These are phyloP conservation scores for Patella caerulea DNA, from an alignment of 2,888 invertebrate genomes.

Conservation along the genomic window DNA sequence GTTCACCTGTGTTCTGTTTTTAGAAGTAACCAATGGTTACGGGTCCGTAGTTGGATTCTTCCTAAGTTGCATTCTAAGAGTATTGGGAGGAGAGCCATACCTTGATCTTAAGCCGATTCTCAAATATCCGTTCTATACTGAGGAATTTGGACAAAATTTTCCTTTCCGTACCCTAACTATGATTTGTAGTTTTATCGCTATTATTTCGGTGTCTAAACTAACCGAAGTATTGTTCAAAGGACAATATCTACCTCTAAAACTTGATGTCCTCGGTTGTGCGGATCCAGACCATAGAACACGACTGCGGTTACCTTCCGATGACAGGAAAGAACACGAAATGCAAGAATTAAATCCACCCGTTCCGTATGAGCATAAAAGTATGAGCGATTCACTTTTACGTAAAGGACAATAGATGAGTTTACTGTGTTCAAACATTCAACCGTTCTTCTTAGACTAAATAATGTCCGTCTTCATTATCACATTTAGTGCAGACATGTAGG, in stretches of 20 bases:
- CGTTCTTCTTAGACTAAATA: too few relatives aligned
- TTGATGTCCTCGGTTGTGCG: conserved; percentile 30
- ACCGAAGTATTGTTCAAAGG: conserved; percentile 38
- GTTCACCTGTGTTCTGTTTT: conserved; percentile 39
- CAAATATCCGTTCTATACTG: conserved; percentile 42
- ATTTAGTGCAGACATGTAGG: too few relatives aligned
- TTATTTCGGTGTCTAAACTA: conserved; percentile 35
- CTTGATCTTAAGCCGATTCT: conserved; percentile 74
- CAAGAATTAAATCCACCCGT: background rate
- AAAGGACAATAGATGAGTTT: too few relatives aligned
- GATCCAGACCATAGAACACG: background rate
- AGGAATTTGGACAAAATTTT: conserved; percentile 39
- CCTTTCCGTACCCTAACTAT: conserved; percentile 49
- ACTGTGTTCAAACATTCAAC: too few relatives aligned
- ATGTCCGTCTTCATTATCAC: too few relatives aligned
- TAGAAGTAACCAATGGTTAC: conserved; percentile 42
- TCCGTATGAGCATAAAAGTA: too few relatives aligned
- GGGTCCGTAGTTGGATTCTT: conserved; percentile 72
- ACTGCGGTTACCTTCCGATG: background rate
- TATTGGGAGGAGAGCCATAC: conserved; percentile 89
- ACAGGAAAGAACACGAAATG: background rate
- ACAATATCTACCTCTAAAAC: conserved; percentile 28
- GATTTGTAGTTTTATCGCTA: conserved; percentile 38
- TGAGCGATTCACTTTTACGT: too few relatives aligned
- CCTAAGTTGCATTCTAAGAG: conserved; percentile 82